These are phyloP conservation scores for Pangasius larnaudii DNA, from an alignment of 2,797 vertebrate species.

Conservation along the genomic window DNA sequence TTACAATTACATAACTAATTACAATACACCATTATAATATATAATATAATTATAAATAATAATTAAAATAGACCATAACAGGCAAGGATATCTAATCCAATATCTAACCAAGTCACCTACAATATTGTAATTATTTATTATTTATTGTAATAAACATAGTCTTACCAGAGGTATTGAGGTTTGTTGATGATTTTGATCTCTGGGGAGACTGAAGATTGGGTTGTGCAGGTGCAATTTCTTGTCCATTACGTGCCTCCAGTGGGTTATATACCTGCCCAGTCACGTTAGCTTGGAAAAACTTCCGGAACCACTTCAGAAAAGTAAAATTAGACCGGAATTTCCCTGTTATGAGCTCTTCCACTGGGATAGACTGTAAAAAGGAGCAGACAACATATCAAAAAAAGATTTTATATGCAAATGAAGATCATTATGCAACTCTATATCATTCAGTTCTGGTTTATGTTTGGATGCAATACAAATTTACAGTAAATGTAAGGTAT, in stretches of 20 bases:
- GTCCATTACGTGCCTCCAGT: slow-evolving; percentile 61
- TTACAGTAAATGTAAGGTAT: neutral
- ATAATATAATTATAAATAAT: neutral
- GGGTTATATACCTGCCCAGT: slow-evolving; percentile 62
- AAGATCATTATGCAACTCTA: neutral
- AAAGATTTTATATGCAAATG: neutral
- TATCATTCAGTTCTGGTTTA: neutral
- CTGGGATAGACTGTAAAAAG: slow-evolving; percentile 69
- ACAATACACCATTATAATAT: neutral
- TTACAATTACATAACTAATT: neutral
- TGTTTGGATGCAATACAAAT: neutral
- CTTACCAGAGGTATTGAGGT: slow-evolving; percentile 42
- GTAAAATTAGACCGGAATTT: slow-evolving; percentile 67
- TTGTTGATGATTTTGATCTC: slow-evolving; percentile 19
- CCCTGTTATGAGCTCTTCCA: slow-evolving; percentile 68
- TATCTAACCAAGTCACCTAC: neutral
- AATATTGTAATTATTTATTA: neutral
- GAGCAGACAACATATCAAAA: neutral
- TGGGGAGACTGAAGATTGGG: neutral
- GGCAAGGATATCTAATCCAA: neutral
- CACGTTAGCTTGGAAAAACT: slow-evolving; percentile 65
- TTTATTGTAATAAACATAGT: slow-evolving; percentile 16
- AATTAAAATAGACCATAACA: neutral
- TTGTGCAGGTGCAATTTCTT: slow-evolving; percentile 55
- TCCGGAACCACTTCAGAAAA: slow-evolving; percentile 76